Percentiles rank a stretch among this genome's conserved stretches.
Evolutionary conservation across 2,113 vertebrate species (phyloP).

Genomic region (Dipodomys stephensi): DNA sequence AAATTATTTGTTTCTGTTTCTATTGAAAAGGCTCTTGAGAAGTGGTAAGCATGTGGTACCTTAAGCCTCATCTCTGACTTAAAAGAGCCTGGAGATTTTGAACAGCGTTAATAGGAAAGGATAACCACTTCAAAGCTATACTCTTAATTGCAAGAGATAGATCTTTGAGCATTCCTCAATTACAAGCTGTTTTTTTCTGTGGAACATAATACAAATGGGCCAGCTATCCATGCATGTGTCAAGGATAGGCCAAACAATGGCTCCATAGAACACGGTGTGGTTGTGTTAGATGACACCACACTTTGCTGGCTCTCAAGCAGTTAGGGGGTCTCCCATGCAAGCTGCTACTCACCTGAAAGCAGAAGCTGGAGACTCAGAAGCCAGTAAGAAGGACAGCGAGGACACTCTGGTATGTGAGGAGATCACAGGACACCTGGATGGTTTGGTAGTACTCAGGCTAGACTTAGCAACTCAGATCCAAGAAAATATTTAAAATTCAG

Average conservation of each 20-base stretch:
- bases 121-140: not conserved
- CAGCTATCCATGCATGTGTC: not conserved
- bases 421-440: not conserved
- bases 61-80: not conserved
- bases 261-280: not conserved
- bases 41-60: not conserved
- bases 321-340: not conserved
- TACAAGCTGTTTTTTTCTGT: not conserved
- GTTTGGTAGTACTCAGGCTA: not conserved
- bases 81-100: slow-evolving; percentile 8
- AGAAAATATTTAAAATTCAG: slow-evolving; percentile 15
- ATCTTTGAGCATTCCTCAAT: not conserved
- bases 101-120: not conserved
- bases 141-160: not conserved
- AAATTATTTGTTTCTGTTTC: not conserved
- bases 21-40: slow-evolving; percentile 22
- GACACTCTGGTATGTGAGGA: not conserved
- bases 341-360: not conserved
- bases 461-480: not conserved
- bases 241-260: not conserved
- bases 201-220: not conserved
- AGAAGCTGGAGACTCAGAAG: not conserved
- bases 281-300: rapidly evolving
- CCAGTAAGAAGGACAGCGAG: not conserved
- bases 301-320: not conserved